Evolutionary conservation across 2,888 invertebrate genomes (phyloP).

Genomic region (Tipula lateralis): DNA sequence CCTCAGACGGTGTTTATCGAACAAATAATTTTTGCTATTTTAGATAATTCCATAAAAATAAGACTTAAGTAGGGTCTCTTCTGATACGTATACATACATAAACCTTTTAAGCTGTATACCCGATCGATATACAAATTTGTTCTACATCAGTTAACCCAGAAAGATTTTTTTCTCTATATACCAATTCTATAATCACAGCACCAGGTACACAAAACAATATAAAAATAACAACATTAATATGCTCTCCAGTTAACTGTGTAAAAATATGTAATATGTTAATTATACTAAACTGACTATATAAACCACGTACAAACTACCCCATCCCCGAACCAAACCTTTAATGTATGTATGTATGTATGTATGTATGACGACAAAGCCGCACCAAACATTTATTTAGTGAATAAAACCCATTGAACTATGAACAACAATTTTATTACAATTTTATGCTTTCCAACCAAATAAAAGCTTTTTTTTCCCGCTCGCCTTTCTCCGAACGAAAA

Average conservation of each 20-base stretch:
- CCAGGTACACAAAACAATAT: neutral
- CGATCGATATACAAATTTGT: neutral
- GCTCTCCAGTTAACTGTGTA: neutral
- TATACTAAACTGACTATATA: neutral
- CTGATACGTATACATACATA: neutral
- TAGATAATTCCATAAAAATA: neutral
- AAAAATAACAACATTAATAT: neutral
- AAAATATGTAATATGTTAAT: neutral
- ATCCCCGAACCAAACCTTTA: neutral
- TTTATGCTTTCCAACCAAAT: conserved; percentile 19
- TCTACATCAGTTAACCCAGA: neutral
- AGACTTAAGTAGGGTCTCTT: neutral
- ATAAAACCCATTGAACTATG: conserved; percentile 16
- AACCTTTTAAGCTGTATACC: neutral
- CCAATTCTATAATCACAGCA: neutral
- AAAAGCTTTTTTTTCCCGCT: neutral
- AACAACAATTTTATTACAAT: neutral
- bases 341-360: neutral
- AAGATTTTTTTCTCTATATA: neutral
- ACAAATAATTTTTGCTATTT: neutral
- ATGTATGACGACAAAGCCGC: neutral
- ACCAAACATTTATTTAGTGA: conserved; percentile 15
- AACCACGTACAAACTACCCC: neutral
- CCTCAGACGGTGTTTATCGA: neutral
- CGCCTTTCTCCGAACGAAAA: neutral